Conservation (phyloP, 2,797 vertebrate genomes). For the Lagorchestes hirsutus region DNA sequence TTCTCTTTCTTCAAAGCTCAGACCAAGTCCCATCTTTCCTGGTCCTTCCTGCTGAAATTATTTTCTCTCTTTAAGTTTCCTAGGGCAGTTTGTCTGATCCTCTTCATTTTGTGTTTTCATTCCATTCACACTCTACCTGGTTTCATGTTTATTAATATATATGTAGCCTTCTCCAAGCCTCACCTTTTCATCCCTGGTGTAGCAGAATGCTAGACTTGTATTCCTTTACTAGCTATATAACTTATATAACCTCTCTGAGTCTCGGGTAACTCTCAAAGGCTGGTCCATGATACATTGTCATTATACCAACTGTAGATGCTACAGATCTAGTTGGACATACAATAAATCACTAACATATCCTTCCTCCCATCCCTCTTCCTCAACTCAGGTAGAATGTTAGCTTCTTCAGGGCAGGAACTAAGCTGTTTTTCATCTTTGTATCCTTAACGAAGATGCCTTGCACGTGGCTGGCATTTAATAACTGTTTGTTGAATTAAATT, state of each 20-base stretch:
- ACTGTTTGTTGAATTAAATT: background rate
- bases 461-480: background rate
- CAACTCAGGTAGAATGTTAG: background rate
- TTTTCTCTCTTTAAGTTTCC: background rate
- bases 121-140: background rate
- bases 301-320: background rate
- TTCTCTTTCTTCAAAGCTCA: background rate
- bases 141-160: background rate
- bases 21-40: background rate
- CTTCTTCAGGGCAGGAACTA: background rate
- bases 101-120: too few relatives aligned
- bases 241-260: background rate
- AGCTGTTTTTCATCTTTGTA: background rate
- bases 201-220: background rate
- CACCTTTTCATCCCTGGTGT: background rate
- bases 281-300: background rate
- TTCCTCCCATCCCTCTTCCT: background rate
- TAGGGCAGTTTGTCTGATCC: background rate
- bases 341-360: background rate
- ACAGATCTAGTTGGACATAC: background rate
- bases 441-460: background rate
- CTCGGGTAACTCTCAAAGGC: background rate
- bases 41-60: background rate
- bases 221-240: background rate
- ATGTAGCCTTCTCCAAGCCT: background rate